phyloP scores from a whole-genome alignment of 2,113 vertebrate species.

The Mobula hypostoma region DNA sequence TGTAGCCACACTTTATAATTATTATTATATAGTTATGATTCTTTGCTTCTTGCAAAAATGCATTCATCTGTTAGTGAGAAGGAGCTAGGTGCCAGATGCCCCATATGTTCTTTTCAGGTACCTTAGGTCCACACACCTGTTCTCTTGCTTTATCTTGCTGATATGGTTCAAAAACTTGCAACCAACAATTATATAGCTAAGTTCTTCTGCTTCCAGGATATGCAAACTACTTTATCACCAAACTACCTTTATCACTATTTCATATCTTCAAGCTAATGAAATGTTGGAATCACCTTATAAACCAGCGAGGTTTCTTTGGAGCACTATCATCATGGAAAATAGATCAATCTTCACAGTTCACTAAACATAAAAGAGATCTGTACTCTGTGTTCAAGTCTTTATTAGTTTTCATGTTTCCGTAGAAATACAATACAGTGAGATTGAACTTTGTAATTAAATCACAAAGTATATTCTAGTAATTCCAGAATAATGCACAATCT shows the following conservation, averaged over 20 bases:
- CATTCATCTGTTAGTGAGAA: too few species aligned
- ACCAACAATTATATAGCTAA: too few species aligned
- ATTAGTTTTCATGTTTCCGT: background rate
- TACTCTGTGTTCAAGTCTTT: background rate
- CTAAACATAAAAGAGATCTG: background rate
- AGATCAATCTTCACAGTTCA: background rate
- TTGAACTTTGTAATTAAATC: background rate
- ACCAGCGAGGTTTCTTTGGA: background rate
- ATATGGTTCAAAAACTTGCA: background rate
- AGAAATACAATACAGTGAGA: background rate
- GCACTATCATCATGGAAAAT: background rate
- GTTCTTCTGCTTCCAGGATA: background rate
- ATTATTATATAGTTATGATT: too few species aligned
- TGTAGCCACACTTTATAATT: too few species aligned
- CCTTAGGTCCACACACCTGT: too few species aligned
- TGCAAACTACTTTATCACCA: background rate
- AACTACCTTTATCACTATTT: too few species aligned
- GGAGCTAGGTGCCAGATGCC: too few species aligned
- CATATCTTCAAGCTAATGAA: background rate
- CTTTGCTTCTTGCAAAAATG: too few species aligned
- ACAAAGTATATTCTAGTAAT: constrained; percentile 11
- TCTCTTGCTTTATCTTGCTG: background rate
- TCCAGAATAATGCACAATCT: background rate
- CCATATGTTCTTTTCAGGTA: too few species aligned
- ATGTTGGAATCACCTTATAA: background rate